Evolutionary conservation across 23 tunicate genomes (phyloP).

Genomic region (Ciona savignyi): DNA sequence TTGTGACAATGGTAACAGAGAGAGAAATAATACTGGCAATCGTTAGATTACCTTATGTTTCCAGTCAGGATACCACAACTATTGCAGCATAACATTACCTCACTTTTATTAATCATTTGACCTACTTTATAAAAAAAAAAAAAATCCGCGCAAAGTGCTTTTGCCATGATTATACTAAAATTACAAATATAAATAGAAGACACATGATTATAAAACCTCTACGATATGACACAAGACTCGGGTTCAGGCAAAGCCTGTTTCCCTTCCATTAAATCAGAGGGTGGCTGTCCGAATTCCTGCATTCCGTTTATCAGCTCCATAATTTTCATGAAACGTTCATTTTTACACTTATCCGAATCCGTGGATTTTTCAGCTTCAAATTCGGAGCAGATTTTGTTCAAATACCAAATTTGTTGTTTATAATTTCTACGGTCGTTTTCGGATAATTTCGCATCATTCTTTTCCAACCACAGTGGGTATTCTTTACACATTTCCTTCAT

Average conservation of each 20-base stretch:
- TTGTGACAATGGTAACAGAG: too few species aligned
- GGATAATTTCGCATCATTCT: constrained; percentile 22
- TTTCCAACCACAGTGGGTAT: constrained; percentile 63
- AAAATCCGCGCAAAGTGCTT: too few species aligned
- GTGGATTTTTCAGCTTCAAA: constrained; percentile 61
- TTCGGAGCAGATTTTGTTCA: constrained; percentile 54
- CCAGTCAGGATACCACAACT: too few species aligned
- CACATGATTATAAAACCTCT: too few species aligned
- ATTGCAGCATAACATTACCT: too few species aligned
- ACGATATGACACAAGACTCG: constrained; percentile 38
- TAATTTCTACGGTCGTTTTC: constrained; percentile 23
- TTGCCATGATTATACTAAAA: too few species aligned
- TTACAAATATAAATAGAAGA: constrained; percentile 6
- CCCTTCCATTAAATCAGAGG: constrained; percentile 37
- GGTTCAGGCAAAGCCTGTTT: constrained; percentile 5
- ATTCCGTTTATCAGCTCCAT: constrained; percentile 63
- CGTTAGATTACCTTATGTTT: too few species aligned
- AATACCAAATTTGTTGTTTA: constrained; percentile 34
- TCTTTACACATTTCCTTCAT: constrained; percentile 69
- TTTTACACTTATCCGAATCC: constrained; percentile 52
- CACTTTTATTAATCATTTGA: too few species aligned
- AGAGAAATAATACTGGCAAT: too few species aligned
- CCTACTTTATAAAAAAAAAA: too few species aligned
- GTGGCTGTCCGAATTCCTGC: constrained; percentile 92
- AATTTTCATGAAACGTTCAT: constrained; percentile 18